phyloP scores from a whole-genome alignment of 92 coral and sea anemone genomes.

The Umimayanthus chanpuru region DNA sequence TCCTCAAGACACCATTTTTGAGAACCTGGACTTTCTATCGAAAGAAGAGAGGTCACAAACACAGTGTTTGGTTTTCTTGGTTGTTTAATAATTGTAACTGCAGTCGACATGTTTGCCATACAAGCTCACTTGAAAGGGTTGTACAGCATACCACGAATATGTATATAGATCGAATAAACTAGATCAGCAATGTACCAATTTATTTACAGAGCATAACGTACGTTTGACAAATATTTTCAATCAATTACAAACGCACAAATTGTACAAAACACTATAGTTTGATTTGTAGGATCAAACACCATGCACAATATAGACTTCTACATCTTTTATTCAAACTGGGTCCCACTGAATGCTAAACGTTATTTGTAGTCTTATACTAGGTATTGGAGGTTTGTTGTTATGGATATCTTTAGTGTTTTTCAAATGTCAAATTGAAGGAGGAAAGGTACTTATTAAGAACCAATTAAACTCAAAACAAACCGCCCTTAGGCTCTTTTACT shows the following conservation, averaged over 20 bases:
- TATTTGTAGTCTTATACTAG: not conserved
- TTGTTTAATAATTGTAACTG: not conserved
- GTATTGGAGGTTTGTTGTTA: too few relatives aligned
- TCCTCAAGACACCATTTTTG: too few relatives aligned
- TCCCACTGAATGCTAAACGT: not conserved
- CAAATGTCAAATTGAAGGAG: too few relatives aligned
- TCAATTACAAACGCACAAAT: not conserved
- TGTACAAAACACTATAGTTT: not conserved
- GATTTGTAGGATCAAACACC: not conserved
- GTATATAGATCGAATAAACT: not conserved
- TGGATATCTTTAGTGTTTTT: too few relatives aligned
- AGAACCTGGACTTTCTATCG: too few relatives aligned
- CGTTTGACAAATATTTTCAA: not conserved
- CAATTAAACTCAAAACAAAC: too few relatives aligned
- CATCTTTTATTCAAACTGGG: not conserved
- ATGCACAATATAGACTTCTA: slow-evolving; percentile 2
- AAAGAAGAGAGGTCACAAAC: too few relatives aligned
- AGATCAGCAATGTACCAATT: not conserved
- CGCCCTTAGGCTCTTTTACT: too few relatives aligned
- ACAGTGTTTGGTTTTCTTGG: too few relatives aligned
- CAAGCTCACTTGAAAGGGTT: not conserved
- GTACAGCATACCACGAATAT: not conserved
- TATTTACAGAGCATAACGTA: not conserved
- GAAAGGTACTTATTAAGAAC: too few relatives aligned
- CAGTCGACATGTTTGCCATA: not conserved